Base-by-base conservation (phyloP, 2,113 vertebrate genomes). In the Tachysurus fulvidraco region DNA sequence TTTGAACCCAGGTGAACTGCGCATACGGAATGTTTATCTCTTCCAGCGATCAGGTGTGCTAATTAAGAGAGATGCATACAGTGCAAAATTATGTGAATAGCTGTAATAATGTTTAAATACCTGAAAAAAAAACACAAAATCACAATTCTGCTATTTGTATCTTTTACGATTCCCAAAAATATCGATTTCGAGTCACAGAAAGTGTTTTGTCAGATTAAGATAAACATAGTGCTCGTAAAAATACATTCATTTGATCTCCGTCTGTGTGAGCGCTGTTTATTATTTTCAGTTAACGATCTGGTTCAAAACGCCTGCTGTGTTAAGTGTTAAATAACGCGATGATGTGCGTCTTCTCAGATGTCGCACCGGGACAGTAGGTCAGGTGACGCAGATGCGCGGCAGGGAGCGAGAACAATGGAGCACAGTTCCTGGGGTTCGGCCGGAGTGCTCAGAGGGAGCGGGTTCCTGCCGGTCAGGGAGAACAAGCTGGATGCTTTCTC, bases 361-460 rank as follows among this genome's bases (percentile, higher is more conserved):
- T 96, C 95, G 91, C 94, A 95, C 86, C 93, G 55, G 88, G 92
- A 90, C 89, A 92, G 91, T 4, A 87, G 74, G 78, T 90, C 93
- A 60, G 91, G 78, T 25, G 92, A 90, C 83, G 91, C 90, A 55
- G 93, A 91, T 82, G 85, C 83, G 57, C 78, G 91, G 86, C 93
- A 93, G 60, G 92, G 91, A 0, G 92, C 89, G 64, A 93, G 93
- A 57, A 92, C 87, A 84, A 92, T 87, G 0, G 85, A 84, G 85
- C 92, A 88, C 89, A 90, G 91, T 85, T 87, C 90, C 64, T 93
- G 93, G 0, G 77, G 67, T 62, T 91, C 91, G 0, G 85, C 76
- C 8, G 94, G 89, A 86, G 92, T 84, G 81, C 90, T 89, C 88
- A 93, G 88, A 62, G 86, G 92, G 85, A 94, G 92, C 25, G 92